Evolutionary conservation across 2,113 vertebrate species (phyloP).

Genomic region (Colius striatus): DNA sequence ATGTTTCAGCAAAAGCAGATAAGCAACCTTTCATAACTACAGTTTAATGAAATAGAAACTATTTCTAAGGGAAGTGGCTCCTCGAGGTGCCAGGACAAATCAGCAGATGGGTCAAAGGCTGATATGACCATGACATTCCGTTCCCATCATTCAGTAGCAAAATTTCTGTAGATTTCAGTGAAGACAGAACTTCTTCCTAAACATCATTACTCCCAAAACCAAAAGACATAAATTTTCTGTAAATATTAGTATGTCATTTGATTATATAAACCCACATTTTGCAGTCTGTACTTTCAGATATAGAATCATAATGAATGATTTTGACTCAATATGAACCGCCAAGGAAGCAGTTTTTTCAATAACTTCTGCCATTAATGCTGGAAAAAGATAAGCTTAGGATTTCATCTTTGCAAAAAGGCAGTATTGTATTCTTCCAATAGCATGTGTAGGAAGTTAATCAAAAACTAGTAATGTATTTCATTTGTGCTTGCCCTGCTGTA

Average conservation of each 20-base stretch:
- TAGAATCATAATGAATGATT: neutral
- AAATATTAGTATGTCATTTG: neutral
- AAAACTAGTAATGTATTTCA: constrained; percentile 34
- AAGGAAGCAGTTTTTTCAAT: neutral
- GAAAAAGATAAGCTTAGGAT: constrained; percentile 20
- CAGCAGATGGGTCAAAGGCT: neutral
- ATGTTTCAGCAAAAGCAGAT: neutral
- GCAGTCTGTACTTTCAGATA: neutral
- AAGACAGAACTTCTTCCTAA: neutral
- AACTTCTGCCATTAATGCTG: constrained; percentile 29
- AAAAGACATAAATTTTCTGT: neutral
- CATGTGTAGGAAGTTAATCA: neutral
- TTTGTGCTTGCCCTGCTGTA: constrained; percentile 19
- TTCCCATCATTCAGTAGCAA: neutral
- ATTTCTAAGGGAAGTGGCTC: neutral
- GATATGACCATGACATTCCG: neutral
- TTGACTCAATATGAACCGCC: neutral
- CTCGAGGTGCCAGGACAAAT: neutral
- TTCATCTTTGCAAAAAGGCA: neutral
- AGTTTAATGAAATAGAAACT: neutral
- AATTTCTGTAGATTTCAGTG: neutral
- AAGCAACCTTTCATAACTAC: neutral
- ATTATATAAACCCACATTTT: neutral
- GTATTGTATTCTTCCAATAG: neutral
- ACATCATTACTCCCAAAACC: neutral